Base-by-base conservation (phyloP, 2,797 vertebrate genomes). In the Manis crassicaudata region DNA sequence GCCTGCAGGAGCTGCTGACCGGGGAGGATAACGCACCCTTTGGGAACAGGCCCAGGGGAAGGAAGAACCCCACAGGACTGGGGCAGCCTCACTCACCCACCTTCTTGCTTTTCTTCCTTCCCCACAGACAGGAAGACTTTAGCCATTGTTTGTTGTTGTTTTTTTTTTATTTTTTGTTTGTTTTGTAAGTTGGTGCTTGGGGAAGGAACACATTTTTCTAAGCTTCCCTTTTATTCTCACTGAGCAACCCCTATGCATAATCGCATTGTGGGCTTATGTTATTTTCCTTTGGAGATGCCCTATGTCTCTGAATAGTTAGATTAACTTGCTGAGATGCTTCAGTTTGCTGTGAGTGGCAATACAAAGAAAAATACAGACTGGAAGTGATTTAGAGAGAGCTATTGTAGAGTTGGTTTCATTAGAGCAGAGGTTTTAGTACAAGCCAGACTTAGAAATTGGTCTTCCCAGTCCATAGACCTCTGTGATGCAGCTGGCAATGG, bases 321-420 rank as follows among this genome's bases (percentile, higher is more conserved):
- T 65, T 63, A 35, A 23, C 65, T 63, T 75, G 91, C 68, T 52
- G 79, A 88, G 54, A 50, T 10, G 20, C 63, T 40, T 88, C 40
- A 2, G 11, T 92, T 65, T 76, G n/a, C 23, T 37, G 23, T 65
- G 84, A 32, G 54, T 32, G 8, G 27, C 3, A 58, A 9, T 52
- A 32, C 12, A 76, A 40, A 79, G 65, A 54, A n/a, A 85, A 80
- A 54, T 14, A 9, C n/a, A 50, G 73, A 83, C 5, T 46, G 85
- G 27, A 52, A 73, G 11, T 81, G 21, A 83, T 95, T 52, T 83
- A 27, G 86, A 86, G 67, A 63, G 68, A 75, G 75, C 58, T 37
- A 11, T n/a, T 2, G 0, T 56, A 32, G n/a, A 63, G 56, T 20
- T 75, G 72, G 76, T 88, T 92, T 95, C 54, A 18, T 60, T 90